Conservation (phyloP, 2,113 vertebrate species). For the Azemiops feae region DNA sequence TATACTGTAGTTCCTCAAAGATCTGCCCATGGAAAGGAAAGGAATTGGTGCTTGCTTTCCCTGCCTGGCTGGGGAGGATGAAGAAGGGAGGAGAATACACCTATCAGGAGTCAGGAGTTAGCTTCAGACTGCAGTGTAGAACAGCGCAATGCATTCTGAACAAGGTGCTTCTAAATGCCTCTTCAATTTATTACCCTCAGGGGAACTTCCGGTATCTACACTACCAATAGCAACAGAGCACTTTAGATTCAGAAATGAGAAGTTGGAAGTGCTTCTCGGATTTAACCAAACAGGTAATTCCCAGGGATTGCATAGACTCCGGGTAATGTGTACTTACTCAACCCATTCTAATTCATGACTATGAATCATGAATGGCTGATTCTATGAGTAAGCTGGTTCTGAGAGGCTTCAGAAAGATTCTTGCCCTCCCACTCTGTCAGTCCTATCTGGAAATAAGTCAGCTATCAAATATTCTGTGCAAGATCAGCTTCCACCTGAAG, state of each 20-base stretch:
- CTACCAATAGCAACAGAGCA: not conserved
- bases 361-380: not conserved
- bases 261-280: not conserved
- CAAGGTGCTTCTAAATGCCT: not conserved
- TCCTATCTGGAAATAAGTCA: not conserved
- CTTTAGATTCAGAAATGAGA: not conserved
- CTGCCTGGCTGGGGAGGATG: not conserved
- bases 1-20: not conserved
- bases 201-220: not conserved
- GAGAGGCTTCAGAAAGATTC: not conserved
- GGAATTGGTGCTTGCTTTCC: not conserved
- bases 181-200: not conserved
- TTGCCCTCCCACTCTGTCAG: not conserved
- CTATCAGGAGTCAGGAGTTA: not conserved
- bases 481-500: not conserved
- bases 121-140: not conserved
- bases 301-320: not conserved
- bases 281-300: not conserved
- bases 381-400: not conserved
- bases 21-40: not conserved
- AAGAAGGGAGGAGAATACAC: not conserved
- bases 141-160: not conserved
- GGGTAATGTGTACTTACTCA: not conserved
- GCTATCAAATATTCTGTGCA: not conserved
- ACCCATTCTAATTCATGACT: not conserved